Conservation (phyloP, 2,888 invertebrate species). For the Bombylius discolor region DNA sequence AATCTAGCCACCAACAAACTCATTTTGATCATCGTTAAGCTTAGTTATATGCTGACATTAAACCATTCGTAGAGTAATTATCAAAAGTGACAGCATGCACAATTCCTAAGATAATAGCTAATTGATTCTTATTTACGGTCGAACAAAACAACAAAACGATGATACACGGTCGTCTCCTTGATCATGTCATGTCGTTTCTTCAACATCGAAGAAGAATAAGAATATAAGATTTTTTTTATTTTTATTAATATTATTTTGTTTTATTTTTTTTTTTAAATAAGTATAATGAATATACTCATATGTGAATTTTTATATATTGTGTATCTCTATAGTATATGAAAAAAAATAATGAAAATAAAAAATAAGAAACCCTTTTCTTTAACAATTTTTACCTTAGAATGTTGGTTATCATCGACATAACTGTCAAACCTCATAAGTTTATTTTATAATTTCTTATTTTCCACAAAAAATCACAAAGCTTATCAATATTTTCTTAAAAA, state of each 20-base stretch:
- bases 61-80: constrained; percentile 22
- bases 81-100: constrained; percentile 21
- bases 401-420: too few relatives aligned
- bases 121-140: constrained; percentile 21
- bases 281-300: too few relatives aligned
- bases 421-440: too few relatives aligned
- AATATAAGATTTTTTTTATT: background rate
- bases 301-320: background rate
- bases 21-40: too few relatives aligned
- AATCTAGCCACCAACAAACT: too few relatives aligned
- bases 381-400: too few relatives aligned
- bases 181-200: constrained; percentile 15
- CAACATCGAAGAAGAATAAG: constrained; percentile 3
- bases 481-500: too few relatives aligned
- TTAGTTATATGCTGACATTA: constrained; percentile 16
- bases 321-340: background rate
- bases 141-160: constrained; percentile 16
- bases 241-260: background rate
- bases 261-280: background rate
- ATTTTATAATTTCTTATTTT: too few relatives aligned
- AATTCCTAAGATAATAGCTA: constrained; percentile 22
- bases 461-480: too few relatives aligned
- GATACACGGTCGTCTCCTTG: constrained; percentile 16
- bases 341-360: too few relatives aligned
- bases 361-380: too few relatives aligned